Base-by-base conservation (phyloP, 2,113 vertebrate genomes). In the Hiodon alosoides region DNA sequence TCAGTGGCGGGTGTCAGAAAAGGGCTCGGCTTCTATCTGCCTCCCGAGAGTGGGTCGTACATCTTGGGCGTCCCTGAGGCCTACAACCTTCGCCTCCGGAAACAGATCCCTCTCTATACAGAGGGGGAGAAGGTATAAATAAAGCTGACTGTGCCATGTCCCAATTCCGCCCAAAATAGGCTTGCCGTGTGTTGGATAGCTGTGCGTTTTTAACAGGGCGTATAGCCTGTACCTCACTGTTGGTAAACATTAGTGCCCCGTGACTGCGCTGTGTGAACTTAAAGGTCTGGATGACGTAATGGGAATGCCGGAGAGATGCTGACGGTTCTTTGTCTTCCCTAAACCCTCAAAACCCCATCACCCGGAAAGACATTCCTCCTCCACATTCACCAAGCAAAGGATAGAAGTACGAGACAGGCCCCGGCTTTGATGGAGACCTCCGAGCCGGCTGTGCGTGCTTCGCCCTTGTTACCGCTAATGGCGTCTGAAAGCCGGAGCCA, bases 391-490 rank as follows among this genome's bases (percentile, higher is more conserved):
- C 10, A 4, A 47, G 73, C 46, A 4, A 31, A 31, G 31, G 31
- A 31, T 31, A 31, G 31, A 31, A 31, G 31, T 31, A 31, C 31
- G 13, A 64, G 53, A 67, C 58, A 67, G 69, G 74, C 52, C 60
- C 74, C 48, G 48, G 54, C 60, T 74, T 72, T 71, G 65, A 75
- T 74, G 66, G 71, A 62, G 68, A 58, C n/a, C 46, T 51, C 58
- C 9, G 58, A 61, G 31, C 16, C 52, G 74, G 59, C 67, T 62
- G 69, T 70, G 53, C 67, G 68, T 59, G 68, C 54, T 67, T 51
- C 31, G 72, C 59, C 52, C 47, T 78, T 79, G 77, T 81, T 79
- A 79, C 65, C 57, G 47, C 75, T 79, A 77, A 81, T 81, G 65
- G 69, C 80, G 71, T 70, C 17, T 67, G 53, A 77, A 70, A 81